Evolutionary conservation across 2,888 invertebrate species (phyloP).

Genomic region (Autographa pulchrina): DNA sequence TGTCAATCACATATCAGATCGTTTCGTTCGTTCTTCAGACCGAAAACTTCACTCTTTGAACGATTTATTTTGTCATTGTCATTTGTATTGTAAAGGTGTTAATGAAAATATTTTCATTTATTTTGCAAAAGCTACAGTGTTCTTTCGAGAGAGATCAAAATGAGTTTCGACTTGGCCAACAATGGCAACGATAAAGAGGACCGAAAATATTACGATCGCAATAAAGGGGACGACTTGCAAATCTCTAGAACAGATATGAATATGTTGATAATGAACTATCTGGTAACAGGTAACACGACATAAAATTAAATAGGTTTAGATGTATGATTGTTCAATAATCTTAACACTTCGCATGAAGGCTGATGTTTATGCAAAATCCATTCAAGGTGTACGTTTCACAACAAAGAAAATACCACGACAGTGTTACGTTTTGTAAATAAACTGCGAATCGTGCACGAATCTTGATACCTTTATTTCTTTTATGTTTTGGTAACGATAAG

Average conservation of each 20-base stretch:
- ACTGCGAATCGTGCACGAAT: constrained; percentile 9
- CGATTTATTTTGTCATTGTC: constrained; percentile 55
- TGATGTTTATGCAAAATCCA: constrained; percentile 16
- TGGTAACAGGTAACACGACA: constrained; percentile 95
- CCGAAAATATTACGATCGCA: constrained; percentile 91
- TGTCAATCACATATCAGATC: no score
- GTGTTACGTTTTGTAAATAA: constrained; percentile 37
- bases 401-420: constrained; percentile 49
- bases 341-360: background rate
- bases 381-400: constrained; percentile 36
- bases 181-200: constrained; percentile 81
- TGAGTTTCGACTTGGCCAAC: constrained; percentile 82
- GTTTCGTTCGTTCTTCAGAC: background rate
- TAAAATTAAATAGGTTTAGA: constrained; percentile 6
- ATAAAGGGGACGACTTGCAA: constrained; percentile 93
- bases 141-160: constrained; percentile 57
- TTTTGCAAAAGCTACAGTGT: constrained; percentile 21
- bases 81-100: constrained; percentile 59
- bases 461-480: constrained; percentile 13
- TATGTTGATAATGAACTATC: constrained; percentile 99
- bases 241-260: constrained; percentile 98
- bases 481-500: constrained; percentile 7
- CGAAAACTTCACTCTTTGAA: constrained; percentile 30
- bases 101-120: constrained; percentile 48
- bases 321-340: constrained; percentile 12